These are phyloP conservation scores for Halichoeres trimaculatus DNA, from an alignment of 2,113 vertebrate species.

Conservation along the genomic window DNA sequence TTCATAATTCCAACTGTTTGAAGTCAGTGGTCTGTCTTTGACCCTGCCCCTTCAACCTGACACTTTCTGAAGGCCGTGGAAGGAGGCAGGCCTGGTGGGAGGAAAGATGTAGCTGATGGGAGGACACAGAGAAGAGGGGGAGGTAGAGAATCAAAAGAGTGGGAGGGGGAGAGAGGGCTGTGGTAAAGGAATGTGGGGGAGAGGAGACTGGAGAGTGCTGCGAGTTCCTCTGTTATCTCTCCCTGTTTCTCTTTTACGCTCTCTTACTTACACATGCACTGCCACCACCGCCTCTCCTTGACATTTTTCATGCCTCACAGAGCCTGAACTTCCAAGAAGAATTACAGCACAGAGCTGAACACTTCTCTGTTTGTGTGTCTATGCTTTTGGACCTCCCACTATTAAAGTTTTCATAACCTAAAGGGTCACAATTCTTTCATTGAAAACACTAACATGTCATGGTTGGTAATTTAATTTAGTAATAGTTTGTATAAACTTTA, in stretches of 20 bases:
- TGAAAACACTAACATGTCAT: too few relatives aligned
- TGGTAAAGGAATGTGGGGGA: constrained; percentile 89
- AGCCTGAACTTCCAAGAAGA: constrained; percentile 43
- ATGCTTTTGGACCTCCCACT: background rate
- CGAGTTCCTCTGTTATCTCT: constrained; percentile 69
- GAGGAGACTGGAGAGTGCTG: constrained; percentile 81
- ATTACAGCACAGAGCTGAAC: constrained; percentile 21
- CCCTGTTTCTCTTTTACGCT: constrained; percentile 3
- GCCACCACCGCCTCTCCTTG: constrained; percentile 40
- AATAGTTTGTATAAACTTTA: too few relatives aligned
- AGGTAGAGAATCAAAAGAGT: constrained; percentile 20
- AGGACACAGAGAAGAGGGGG: constrained; percentile 19
- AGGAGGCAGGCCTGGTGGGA: constrained; percentile 17
- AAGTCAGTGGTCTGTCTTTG: constrained; percentile 12
- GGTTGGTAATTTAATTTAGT: too few relatives aligned
- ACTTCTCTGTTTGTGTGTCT: background rate
- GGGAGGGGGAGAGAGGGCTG: constrained; percentile 43
- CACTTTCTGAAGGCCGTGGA: constrained; percentile 48
- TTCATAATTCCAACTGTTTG: too few relatives aligned
- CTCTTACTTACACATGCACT: constrained; percentile 1
- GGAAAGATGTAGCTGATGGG: constrained; percentile 37
- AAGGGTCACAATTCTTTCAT: background rate
- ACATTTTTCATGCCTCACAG: constrained; percentile 66
- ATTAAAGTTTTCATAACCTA: background rate
- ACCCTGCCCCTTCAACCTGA: constrained; percentile 41